Evolutionary conservation across 1,140 invertebrate species (phyloP).

Genomic region (Brachionus manjavacas): DNA sequence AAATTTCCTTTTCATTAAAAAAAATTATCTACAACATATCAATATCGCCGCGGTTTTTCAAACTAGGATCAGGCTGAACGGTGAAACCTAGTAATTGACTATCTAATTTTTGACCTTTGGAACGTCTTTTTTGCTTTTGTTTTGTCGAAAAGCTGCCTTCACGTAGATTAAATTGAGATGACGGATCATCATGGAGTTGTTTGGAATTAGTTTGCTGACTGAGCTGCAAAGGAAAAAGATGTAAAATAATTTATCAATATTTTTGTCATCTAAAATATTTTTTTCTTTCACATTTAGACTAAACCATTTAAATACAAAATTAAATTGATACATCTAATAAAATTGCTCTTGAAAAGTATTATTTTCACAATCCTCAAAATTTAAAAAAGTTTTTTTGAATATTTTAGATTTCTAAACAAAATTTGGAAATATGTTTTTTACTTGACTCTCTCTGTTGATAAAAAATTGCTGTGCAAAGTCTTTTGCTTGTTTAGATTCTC

Average conservation of each 20-base stretch:
- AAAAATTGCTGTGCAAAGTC: slow-evolving; percentile 42
- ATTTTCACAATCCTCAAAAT: background rate
- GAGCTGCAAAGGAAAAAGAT: background rate
- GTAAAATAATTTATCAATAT: too few relatives aligned
- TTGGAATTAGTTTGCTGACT: slow-evolving; percentile 22
- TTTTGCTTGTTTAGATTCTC: slow-evolving; percentile 24
- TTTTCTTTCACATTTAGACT: too few relatives aligned
- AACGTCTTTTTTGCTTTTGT: slow-evolving; percentile 41
- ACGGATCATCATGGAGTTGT: slow-evolving; percentile 19
- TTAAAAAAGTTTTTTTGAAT: background rate
- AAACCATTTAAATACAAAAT: too few relatives aligned
- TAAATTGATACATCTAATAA: too few relatives aligned
- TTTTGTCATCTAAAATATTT: too few relatives aligned
- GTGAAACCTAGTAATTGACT: slow-evolving; percentile 34
- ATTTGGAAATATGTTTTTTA: background rate
- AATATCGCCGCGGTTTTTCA: slow-evolving; percentile 41
- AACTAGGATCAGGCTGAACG: slow-evolving; percentile 40
- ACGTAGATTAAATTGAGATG: background rate
- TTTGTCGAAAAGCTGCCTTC: slow-evolving; percentile 32
- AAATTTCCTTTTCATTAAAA: background rate
- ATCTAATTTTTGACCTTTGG: slow-evolving; percentile 40
- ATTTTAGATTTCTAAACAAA: background rate
- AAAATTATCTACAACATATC: slow-evolving; percentile 31
- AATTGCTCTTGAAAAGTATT: too few relatives aligned
- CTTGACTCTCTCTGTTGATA: slow-evolving; percentile 22